Conservation (phyloP, 2,888 invertebrate species). For the Lithophane socia region DNA sequence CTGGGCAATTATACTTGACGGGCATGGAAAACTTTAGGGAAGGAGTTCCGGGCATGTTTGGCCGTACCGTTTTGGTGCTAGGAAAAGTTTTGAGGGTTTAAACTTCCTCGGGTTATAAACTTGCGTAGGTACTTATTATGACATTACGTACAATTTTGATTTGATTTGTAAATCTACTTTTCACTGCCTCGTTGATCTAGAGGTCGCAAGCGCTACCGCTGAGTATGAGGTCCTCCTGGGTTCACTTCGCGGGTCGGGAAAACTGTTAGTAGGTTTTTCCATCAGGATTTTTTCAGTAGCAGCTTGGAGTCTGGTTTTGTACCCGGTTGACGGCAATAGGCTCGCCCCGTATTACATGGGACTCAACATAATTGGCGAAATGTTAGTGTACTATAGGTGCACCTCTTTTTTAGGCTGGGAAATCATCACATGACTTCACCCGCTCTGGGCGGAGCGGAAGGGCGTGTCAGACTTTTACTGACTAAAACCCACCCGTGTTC, state of each 20-base stretch:
- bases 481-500: no score
- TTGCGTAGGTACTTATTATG: background rate
- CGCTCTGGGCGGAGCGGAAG: no score
- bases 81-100: constrained; percentile 13
- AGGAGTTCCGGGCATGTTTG: constrained; percentile 4
- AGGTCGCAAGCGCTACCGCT: background rate
- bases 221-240: background rate
- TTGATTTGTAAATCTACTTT: background rate
- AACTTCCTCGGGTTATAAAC: background rate
- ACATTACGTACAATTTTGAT: background rate
- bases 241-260: background rate
- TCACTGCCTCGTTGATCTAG: background rate
- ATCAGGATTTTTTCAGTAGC: background rate
- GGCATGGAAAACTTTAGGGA: constrained; percentile 34
- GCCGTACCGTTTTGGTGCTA: constrained; percentile 1
- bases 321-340: background rate
- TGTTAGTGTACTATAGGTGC: background rate
- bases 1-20: constrained; percentile 37
- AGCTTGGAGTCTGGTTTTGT: background rate
- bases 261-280: background rate
- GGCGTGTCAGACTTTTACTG: no score
- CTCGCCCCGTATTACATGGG: background rate
- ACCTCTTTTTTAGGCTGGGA: no score
- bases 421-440: no score
- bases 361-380: background rate